Evolutionary conservation across 2,113 vertebrate species (phyloP), one percentile per base, ranked within the genome.

Genomic region (Notechis scutatus): DNA sequence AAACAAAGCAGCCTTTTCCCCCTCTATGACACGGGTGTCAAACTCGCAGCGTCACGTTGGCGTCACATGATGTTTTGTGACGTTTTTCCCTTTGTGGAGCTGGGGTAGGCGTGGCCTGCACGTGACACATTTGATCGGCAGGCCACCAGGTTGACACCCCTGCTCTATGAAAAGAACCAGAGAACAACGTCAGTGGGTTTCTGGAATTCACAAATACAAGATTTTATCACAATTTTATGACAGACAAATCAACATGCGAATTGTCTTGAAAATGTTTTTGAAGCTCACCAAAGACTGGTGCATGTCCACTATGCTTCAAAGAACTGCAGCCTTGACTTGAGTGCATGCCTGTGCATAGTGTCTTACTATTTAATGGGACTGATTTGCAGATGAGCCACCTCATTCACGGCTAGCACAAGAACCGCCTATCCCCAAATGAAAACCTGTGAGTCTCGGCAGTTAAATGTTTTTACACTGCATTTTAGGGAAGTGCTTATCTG

Each of bases 41-140:
- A 61, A 26, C 57, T 26, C 8, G 57, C 4, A 8, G 24, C 9
- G 9, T 61, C 59, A 26, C 7, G 7, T 47, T 47, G 47, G 1
- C 7, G 47, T 47, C 47, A 47, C 47, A 47, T 47, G 47, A 47
- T 8, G 7, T 47, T 47, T 47, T 3, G 9, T 24, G 24, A 61
- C 1, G 23, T 26, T 61, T 61, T 61, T 1, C 24, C 24, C 59
- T 61, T 61, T 3, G 9, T 2, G 9, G 9, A 26, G 8, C 24
- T 26, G 8, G 24, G 59, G 9, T 26, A 9, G 23, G 8, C 3
- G 1, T 26, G 59, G 59, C 59, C 24, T 61, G 9, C 24, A 1
- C 0, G 0, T 61, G 59, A 26, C 24, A 26, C 24, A 26, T 61
- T 9, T 23, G 3, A 24, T 10, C 8, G 3, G 8, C 0, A 0